Base-by-base conservation (phyloP, 2,888 invertebrate species). In the Merodon equestris region DNA sequence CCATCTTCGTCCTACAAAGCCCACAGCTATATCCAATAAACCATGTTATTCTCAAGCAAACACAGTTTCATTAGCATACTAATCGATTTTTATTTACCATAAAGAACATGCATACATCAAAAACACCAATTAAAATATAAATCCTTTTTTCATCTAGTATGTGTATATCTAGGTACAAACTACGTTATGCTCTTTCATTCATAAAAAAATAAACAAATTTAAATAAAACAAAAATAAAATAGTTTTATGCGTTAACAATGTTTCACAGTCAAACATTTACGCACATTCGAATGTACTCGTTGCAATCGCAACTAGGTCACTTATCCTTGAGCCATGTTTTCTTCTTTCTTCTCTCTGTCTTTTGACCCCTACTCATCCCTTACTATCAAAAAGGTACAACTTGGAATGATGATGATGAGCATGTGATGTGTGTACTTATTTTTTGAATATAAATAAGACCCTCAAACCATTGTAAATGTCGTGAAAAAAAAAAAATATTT, bases 241-340 rank as follows among this genome's bases (percentile, higher is more conserved):
- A 38, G 13, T 36, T 67, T 57, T 51, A 68, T 60, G 51, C 45
- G 58, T 38, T 57, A 50, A 38, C 34, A 58, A 57, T 51, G 57
- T 56, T 67, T n/a, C 34, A 44, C 36, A 58, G 40, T 58, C 44
- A 67, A 67, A 68, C 51, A 68, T 53, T 68, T 58, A 44, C 18
- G 51, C 58, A 51, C 38, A 50, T 47, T 9, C 17, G 18, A 19
- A 60, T 56, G 40, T 19, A 40, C n/a, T 38, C 13, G n/a, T 13
- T 42, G 18, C 17, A 19, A 42, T 13, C 42, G 12, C 42, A 4
- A 12, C 15, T 13, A 27, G 13, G 54, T 18, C 53, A 44, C 19
- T 9, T 18, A 13, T 18, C 38, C 53, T 44, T 36, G 34, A 18
- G 45, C 3, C 12, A 14, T 9, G 45, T 45, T 42, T 44, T 9